Percentiles rank a stretch among this genome's conserved stretches.
phyloP scores from a whole-genome alignment of 2,888 invertebrate species.

The Nephrotoma flavescens region DNA sequence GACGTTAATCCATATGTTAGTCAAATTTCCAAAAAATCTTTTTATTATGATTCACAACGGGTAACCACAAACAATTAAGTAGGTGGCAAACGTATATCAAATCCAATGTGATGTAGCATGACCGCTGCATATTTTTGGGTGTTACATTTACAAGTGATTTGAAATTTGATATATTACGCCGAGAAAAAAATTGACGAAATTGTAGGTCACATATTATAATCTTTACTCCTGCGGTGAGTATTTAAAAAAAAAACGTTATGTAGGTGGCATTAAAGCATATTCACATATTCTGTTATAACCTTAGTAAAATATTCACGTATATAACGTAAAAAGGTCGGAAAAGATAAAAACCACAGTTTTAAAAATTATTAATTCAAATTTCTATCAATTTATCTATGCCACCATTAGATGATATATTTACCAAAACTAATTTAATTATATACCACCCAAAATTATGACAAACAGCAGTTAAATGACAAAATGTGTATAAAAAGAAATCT shows the following conservation, averaged over 20 bases:
- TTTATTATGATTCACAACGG: not conserved
- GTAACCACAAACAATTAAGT: not conserved
- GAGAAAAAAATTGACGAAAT: not conserved
- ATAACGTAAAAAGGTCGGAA: not conserved
- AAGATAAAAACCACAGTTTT: not conserved
- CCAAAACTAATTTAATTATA: not conserved
- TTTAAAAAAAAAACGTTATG: not conserved
- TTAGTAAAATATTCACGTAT: not conserved
- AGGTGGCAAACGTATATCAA: not conserved
- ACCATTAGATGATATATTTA: not conserved
- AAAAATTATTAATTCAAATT: not conserved
- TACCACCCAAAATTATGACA: not conserved
- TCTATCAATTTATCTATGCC: not conserved
- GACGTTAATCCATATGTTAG: too few species aligned
- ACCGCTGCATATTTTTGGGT: not conserved
- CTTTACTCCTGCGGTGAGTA: not conserved
- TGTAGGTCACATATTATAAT: not conserved
- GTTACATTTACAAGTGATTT: not conserved
- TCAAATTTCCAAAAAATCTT: not conserved
- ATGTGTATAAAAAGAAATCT: not conserved
- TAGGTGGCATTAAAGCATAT: not conserved
- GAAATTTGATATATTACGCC: not conserved
- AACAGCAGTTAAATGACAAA: not conserved
- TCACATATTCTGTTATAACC: not conserved
- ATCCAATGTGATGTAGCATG: not conserved